Conservation (phyloP, 1,140 invertebrate genomes). For the Plodia interpunctella region DNA sequence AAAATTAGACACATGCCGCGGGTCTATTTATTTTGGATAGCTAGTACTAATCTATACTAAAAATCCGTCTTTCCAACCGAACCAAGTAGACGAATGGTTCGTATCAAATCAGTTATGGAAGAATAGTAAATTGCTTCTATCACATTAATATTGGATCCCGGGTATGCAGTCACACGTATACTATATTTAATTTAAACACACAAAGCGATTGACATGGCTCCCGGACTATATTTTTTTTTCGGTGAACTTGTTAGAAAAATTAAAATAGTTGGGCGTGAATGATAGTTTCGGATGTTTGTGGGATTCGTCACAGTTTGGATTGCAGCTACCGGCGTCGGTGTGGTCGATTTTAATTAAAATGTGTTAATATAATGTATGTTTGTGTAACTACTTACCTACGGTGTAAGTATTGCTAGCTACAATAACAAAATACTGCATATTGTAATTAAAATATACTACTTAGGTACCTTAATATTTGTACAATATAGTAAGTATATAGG, state of each 20-base stretch:
- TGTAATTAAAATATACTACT: too few relatives aligned
- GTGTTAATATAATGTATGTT: not conserved
- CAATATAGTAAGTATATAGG: too few relatives aligned
- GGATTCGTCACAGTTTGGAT: conserved; percentile 38
- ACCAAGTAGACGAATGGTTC: not conserved
- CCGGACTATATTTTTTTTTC: conserved; percentile 52
- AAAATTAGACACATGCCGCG: not conserved
- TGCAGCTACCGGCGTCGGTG: not conserved
- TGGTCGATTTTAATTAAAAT: conserved; percentile 5
- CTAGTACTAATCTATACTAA: not conserved
- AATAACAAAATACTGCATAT: too few relatives aligned
- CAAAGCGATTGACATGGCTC: conserved; percentile 63
- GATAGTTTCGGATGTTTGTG: conserved; percentile 59
- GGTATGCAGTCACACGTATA: conserved; percentile 45
- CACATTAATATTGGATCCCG: conserved; percentile 58
- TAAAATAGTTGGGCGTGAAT: conserved; percentile 43
- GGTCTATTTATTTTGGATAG: not conserved
- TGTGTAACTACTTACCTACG: too few relatives aligned
- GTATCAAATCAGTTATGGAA: not conserved
- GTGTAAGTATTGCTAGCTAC: too few relatives aligned
- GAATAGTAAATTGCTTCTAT: conserved; percentile 54
- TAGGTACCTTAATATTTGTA: too few relatives aligned
- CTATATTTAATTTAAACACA: conserved; percentile 70
- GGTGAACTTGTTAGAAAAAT: conserved; percentile 59
- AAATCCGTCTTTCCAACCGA: not conserved